Conservation (phyloP, 2,888 invertebrate genomes). For the Camptogramma bilineatum region DNA sequence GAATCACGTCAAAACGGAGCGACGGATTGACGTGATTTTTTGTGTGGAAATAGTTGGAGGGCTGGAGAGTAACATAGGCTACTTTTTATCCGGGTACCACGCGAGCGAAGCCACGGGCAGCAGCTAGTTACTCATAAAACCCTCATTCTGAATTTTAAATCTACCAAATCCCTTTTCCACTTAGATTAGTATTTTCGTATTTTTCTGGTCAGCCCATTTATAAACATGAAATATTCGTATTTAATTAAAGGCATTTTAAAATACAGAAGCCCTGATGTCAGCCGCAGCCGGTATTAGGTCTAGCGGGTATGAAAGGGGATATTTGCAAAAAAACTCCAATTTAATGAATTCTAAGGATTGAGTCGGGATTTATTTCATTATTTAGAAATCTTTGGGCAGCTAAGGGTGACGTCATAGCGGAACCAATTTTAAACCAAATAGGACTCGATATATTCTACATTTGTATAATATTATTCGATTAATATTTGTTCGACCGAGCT, state of each 20-base stretch:
- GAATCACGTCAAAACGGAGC: no score
- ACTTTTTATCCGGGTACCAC: no score
- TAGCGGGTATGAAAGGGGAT: constrained; percentile 11
- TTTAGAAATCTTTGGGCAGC: constrained; percentile 17
- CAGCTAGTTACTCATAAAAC: neutral
- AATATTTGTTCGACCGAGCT: no score
- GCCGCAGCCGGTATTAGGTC: neutral
- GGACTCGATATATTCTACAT: no score
- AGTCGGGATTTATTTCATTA: constrained; percentile 19
- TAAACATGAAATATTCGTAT: neutral
- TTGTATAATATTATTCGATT: no score
- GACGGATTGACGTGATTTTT: no score
- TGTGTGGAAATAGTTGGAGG: no score
- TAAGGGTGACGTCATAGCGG: neutral
- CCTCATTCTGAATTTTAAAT: neutral
- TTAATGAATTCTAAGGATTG: constrained; percentile 18
- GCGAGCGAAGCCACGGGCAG: no score
- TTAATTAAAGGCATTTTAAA: neutral
- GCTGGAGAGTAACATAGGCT: no score
- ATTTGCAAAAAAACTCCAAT: constrained; percentile 13
- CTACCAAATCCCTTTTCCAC: neutral
- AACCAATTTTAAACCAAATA: neutral
- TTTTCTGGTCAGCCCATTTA: neutral
- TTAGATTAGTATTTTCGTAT: no score
- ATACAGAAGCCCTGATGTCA: constrained; percentile 1